Evolutionary conservation across 92 coral and sea anemone species (phyloP), one percentile per base, ranked within the genome.

Genomic region (Zoanthus sociatus): DNA sequence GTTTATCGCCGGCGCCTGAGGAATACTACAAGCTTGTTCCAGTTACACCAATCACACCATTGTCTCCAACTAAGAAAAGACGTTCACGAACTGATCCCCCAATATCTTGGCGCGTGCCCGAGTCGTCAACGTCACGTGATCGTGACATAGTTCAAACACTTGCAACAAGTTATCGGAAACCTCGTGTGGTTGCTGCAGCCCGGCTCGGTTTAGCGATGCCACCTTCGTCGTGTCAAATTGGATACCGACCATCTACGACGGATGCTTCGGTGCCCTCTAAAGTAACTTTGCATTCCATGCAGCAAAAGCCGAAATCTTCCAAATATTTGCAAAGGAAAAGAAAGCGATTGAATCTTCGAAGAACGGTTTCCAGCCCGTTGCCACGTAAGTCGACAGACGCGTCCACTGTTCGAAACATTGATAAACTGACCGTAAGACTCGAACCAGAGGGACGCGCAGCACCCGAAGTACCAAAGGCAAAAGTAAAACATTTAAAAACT

Each of bases 1-100:
- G 92, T 84, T 86, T 94, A 20, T 94, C 98, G 12, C 98, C 98
- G 50, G 98, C 98, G 50, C 98, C 98, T 16, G 95, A 94, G 84
- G 98, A 94, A 63, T 94, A 94, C 77, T 94, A 94, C 79, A 88
- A 77, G 76, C 89, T 94, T 14, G 98, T 94, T 10, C 98, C 98
- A 18, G 58, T 94, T 44, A 93, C 98, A 6, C 98, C 98, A 26
- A 89, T 91, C 30, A 73, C 88, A 30, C 88, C 94, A 1, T 71
- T 75, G n/a, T 89, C 92, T 83, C 94, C 98, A 20, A 78, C 20
- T 55, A 94, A 81, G 72, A 76, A 76, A 44, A 83, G 54, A 15
- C 72, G 81, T 13, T 75, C 81, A 73, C 55, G 84, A 30, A 84
- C 68, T 51, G 94, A 93, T 42, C 89, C 87, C 16, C 76, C 95